Base-by-base conservation (phyloP, 2,888 invertebrate genomes). In the Meteorus cinctellus region DNA sequence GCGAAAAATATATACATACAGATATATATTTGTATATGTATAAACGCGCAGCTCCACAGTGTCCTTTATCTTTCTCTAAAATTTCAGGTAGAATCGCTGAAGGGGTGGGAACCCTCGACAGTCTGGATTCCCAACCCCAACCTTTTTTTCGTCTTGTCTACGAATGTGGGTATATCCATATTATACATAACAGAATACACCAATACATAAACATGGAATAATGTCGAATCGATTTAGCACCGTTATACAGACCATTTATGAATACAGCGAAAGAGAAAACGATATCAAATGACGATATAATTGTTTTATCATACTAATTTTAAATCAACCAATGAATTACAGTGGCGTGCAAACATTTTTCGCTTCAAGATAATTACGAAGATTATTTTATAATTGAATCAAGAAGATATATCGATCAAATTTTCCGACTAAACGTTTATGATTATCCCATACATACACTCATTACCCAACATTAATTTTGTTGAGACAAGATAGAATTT, bases 31-130 rank as follows among this genome's bases (percentile, higher is more conserved):
- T 48, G n/a, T 55, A 24, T 19, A 19, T 55, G 14, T 48, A 19
- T 19, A 3, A n/a, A 16, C 3, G 16, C 48, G 48, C 16, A 16
- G 24, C 16, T 19, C 5, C n/a, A 19, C 8, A n/a, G 31, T 55
- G 16, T 27, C 16, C n/a, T 31, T 69, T 55, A 69, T 76, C 72
- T 73, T 45, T 74, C 77, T 76, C 77, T 66, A 76, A 67, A 45
- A 51, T 71, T 77, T 73, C 83, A 85, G 81, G 82, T 83, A 84
- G 69, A 66, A 80, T 78, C 68, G 80, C 77, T 78, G 81, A 81
- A 84, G 86, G 87, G 87, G 85, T 87, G 87, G 84, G 87, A 87
- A 87, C 86, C 86, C 86, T 86, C 82, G 81, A 79, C 79, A 79
- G 80, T 81, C 80, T 79, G 79, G 81, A 87, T 87, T 87, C 86